Evolutionary conservation across 2,113 vertebrate species (phyloP).

Genomic region (Nothobranchius furzeri): DNA sequence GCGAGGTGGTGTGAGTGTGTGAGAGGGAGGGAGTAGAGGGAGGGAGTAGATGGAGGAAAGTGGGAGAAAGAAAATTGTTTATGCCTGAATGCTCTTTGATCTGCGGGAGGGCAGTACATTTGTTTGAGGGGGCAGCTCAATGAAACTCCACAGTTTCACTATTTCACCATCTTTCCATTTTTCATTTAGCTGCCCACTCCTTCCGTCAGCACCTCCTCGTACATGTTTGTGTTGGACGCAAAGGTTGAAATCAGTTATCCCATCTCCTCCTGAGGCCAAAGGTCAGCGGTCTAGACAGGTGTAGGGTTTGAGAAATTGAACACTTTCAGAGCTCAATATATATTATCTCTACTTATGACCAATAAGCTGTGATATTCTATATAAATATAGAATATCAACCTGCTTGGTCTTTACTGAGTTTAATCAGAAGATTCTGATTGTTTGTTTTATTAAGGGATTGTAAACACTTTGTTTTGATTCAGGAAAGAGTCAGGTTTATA

Average conservation of each 20-base stretch:
- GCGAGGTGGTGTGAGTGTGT: constrained; percentile 5
- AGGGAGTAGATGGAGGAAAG: constrained; percentile 3
- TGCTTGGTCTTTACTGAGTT: too few relatives aligned
- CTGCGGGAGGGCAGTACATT: too few relatives aligned
- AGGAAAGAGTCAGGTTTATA: too few relatives aligned
- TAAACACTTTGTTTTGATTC: too few relatives aligned
- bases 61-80: background rate
- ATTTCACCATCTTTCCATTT: background rate
- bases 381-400: too few relatives aligned
- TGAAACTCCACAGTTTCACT: background rate
- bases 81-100: background rate
- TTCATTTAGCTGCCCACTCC: background rate
- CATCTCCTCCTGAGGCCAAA: constrained; percentile 6
- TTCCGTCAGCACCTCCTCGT: background rate
- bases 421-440: too few relatives aligned
- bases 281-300: constrained; percentile 31
- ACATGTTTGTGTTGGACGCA: too few relatives aligned
- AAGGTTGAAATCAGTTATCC: constrained; percentile 7
- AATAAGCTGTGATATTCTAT: too few relatives aligned
- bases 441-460: too few relatives aligned
- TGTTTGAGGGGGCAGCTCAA: background rate
- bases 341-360: too few relatives aligned
- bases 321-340: too few relatives aligned
- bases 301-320: too few relatives aligned
- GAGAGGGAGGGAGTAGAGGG: background rate